A percentile compares a stretch with the other conserved stretches of the same genome.
Conservation (phyloP, 2,888 invertebrate genomes). For the Crepidodera aurea region DNA sequence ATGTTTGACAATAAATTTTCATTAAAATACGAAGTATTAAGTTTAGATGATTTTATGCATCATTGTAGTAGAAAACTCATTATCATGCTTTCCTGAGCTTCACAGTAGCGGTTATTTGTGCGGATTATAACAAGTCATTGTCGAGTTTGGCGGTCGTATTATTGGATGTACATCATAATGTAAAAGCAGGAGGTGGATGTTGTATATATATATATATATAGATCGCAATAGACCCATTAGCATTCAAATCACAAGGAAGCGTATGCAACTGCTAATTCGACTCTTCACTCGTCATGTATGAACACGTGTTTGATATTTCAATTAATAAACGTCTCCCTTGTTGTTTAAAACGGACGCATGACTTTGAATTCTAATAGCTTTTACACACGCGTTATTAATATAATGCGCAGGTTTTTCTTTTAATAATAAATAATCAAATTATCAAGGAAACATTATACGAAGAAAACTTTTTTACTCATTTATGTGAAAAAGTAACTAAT, state of each 20-base stretch:
- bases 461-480: too few species aligned
- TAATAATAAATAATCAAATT: neutral
- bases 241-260: slow-evolving; percentile 17
- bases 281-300: slow-evolving; percentile 19
- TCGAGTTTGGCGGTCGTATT: slow-evolving; percentile 11
- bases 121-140: slow-evolving; percentile 10
- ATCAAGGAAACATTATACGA: neutral
- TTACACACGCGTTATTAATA: neutral
- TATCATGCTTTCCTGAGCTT: neutral
- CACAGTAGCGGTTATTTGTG: neutral
- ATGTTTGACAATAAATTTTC: too few species aligned
- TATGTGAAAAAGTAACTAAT: too few species aligned
- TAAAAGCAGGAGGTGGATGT: neutral
- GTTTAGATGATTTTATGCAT: too few species aligned
- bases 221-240: slow-evolving; percentile 12
- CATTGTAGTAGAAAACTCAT: neutral
- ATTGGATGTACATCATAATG: slow-evolving; percentile 4
- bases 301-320: slow-evolving; percentile 19
- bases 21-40: too few species aligned
- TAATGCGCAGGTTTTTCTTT: neutral
- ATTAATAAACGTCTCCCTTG: slow-evolving; percentile 12
- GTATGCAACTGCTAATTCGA: slow-evolving; percentile 17
- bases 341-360: neutral
- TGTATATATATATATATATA: slow-evolving; percentile 8
- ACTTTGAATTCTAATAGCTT: slow-evolving; percentile 6